A percentile compares a stretch with the other conserved stretches of the same genome.
These are phyloP conservation scores for Chrysocyon brachyurus DNA, from an alignment of 2,797 vertebrate species.

Conservation along the genomic window DNA sequence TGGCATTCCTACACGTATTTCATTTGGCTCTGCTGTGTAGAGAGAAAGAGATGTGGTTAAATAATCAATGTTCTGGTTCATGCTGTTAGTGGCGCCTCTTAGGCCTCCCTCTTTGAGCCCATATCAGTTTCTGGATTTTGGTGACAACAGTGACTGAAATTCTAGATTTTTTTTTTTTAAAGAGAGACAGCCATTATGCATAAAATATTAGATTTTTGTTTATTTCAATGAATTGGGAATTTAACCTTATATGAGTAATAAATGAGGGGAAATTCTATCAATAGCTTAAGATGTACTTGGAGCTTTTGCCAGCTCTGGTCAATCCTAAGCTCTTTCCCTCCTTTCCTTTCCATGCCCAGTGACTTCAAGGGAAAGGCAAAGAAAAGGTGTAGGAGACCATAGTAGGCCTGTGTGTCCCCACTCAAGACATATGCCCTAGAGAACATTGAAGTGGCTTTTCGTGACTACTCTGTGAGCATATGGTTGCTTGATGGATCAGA, in stretches of 20 bases:
- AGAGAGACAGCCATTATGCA: background rate
- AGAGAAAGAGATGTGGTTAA: background rate
- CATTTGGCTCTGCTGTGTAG: background rate
- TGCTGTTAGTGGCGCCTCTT: rapidly evolving
- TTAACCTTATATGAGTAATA: background rate
- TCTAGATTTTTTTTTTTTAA: background rate
- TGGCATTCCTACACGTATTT: background rate
- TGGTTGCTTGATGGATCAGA: background rate
- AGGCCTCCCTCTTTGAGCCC: background rate
- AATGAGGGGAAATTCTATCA: constrained; percentile 33
- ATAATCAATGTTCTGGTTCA: background rate
- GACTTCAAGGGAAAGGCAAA: constrained; percentile 8
- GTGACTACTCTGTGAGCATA: background rate
- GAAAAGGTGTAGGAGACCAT: background rate
- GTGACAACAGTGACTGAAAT: constrained; percentile 8
- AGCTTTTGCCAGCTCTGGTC: background rate
- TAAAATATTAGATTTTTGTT: constrained; percentile 41
- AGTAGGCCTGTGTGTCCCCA: background rate
- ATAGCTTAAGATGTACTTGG: background rate
- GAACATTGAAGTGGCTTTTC: background rate
- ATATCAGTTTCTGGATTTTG: background rate
- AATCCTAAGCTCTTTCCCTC: constrained; percentile 29
- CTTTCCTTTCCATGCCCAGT: background rate
- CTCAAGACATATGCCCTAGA: background rate
- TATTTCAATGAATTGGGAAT: constrained; percentile 33